phyloP scores from a whole-genome alignment of 2,113 vertebrate genomes.

The Maccullochella peelii region DNA sequence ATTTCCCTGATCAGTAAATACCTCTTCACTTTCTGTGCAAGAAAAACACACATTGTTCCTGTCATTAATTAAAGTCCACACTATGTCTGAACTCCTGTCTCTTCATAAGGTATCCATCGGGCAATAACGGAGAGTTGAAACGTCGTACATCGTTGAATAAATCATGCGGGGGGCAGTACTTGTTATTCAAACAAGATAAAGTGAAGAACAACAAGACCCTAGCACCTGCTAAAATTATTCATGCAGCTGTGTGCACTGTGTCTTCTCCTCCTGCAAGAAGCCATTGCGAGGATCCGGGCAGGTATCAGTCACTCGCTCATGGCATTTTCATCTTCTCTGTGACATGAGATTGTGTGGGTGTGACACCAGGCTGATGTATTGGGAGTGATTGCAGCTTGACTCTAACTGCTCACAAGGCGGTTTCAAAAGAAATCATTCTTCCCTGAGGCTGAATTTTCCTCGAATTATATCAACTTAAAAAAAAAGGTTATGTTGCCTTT shows the following conservation, averaged over 20 bases:
- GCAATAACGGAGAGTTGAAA: conserved; percentile 48
- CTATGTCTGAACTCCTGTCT: conserved; percentile 29
- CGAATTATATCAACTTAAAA: conserved; percentile 48
- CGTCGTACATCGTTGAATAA: conserved; percentile 52
- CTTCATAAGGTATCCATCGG: conserved; percentile 38
- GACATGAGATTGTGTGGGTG: conserved; percentile 70
- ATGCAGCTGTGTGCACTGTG: conserved; percentile 37
- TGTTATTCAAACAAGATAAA: no score
- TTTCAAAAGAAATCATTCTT: conserved; percentile 59
- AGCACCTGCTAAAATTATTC: conserved; percentile 61
- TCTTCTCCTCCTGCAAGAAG: conserved; percentile 16
- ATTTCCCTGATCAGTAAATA: conserved; percentile 7
- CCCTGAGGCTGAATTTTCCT: conserved; percentile 44
- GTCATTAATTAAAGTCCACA: conserved; percentile 53
- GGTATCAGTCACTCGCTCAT: conserved; percentile 75
- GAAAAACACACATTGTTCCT: conserved; percentile 1
- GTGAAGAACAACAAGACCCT: conserved; percentile 58
- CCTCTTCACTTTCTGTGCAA: not conserved
- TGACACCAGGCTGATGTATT: conserved; percentile 71
- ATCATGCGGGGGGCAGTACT: conserved; percentile 48
- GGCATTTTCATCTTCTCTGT: conserved; percentile 76
- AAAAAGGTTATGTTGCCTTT: conserved; percentile 45
- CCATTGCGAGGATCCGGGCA: conserved; percentile 59
- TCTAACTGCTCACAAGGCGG: conserved; percentile 49
- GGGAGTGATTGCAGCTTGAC: conserved; percentile 52